A percentile compares a stretch with the other conserved stretches of the same genome.
Evolutionary conservation across 1,140 invertebrate genomes (phyloP).

Genomic region (Caerostris darwini): DNA sequence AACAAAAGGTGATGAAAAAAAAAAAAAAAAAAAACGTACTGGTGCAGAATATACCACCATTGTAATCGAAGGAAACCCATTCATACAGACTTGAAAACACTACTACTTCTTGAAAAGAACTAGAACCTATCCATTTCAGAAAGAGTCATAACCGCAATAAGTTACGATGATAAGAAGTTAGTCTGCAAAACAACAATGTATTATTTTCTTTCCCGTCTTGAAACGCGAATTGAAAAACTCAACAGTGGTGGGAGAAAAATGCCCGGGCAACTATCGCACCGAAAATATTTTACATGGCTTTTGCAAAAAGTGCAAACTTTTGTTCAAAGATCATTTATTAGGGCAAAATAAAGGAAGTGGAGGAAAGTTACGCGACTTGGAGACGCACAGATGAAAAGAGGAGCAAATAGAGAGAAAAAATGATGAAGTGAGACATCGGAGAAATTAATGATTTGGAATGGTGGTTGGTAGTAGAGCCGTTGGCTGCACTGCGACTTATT

Average conservation of each 20-base stretch:
- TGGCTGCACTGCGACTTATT: conserved; percentile 30
- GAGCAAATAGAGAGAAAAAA: conserved; percentile 42
- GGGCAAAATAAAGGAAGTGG: not conserved
- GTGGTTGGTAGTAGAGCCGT: not conserved
- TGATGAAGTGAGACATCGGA: conserved; percentile 48
- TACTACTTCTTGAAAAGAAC: not conserved
- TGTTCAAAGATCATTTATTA: conserved; percentile 54
- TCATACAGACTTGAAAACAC: too few species aligned
- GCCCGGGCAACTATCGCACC: not conserved
- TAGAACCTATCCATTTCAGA: not conserved
- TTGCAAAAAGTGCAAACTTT: conserved; percentile 29
- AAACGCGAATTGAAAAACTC: not conserved
- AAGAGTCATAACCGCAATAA: conserved; percentile 10
- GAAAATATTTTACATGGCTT: not conserved
- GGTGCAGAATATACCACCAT: too few species aligned
- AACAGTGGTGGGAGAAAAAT: not conserved
- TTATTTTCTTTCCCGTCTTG: not conserved
- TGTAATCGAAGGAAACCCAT: too few species aligned
- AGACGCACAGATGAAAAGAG: conserved; percentile 22
- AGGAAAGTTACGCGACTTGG: conserved; percentile 33
- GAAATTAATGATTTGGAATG: conserved; percentile 61
- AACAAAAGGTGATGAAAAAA: too few species aligned
- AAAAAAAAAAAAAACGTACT: too few species aligned
- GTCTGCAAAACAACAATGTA: conserved; percentile 21
- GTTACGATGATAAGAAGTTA: not conserved